A percentile compares a stretch with the other conserved stretches of the same genome.
These are phyloP conservation scores for Drosophila guanche DNA, from an alignment of 1,140 invertebrate genomes.

Conservation along the genomic window DNA sequence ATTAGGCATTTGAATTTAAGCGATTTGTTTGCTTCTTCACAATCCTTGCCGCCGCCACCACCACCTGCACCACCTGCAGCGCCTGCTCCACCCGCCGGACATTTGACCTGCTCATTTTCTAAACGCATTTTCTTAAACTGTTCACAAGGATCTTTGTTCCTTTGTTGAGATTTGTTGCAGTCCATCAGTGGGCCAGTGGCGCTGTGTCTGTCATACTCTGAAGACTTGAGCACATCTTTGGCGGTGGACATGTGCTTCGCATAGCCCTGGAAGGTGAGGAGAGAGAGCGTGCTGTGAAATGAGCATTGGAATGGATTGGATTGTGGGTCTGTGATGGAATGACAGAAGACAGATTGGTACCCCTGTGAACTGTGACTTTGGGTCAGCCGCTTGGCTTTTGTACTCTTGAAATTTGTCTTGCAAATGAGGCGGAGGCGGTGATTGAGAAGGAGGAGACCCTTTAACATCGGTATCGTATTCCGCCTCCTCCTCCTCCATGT, in stretches of 20 bases:
- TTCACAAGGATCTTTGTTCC: slow-evolving; percentile 36
- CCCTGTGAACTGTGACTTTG: slow-evolving; percentile 23
- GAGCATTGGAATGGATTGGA: not conserved
- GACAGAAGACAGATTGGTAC: no score
- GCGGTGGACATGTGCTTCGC: slow-evolving; percentile 34
- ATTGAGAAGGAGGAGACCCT: no score
- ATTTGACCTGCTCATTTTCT: slow-evolving; percentile 17
- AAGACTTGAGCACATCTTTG: slow-evolving; percentile 61
- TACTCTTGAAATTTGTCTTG: no score
- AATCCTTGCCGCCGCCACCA: slow-evolving; percentile 24
- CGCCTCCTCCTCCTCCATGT: slow-evolving; percentile 14
- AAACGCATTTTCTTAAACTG: slow-evolving; percentile 50
- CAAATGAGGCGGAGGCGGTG: no score
- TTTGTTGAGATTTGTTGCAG: slow-evolving; percentile 14
- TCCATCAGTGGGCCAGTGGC: slow-evolving; percentile 13
- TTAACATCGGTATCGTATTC: no score
- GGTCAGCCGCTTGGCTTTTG: not conserved
- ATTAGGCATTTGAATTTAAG: slow-evolving; percentile 43
- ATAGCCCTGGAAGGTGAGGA: slow-evolving; percentile 33
- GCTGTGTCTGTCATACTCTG: slow-evolving; percentile 34
- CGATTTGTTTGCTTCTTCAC: slow-evolving; percentile 29
- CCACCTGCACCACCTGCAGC: not conserved
- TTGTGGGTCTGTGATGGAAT: not conserved
- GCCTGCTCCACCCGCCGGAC: slow-evolving; percentile 1
- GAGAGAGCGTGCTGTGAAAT: not conserved